Evolutionary conservation across 2,113 vertebrate genomes (phyloP), one percentile per base, ranked within the genome.

Genomic region (Sinocyclocheilus maitianheensis): DNA sequence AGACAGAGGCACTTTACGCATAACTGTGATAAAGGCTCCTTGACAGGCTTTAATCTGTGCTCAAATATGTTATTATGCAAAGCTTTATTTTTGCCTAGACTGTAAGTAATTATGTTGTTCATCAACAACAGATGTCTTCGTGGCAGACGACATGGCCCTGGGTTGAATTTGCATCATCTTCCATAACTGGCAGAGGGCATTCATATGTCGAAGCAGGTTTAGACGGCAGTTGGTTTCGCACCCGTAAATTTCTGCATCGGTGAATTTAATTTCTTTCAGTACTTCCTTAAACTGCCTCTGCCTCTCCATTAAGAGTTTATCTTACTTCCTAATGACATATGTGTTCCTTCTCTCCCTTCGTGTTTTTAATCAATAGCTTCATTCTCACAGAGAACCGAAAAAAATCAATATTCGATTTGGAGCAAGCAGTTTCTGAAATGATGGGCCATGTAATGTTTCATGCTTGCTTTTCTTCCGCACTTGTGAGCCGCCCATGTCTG

Each of bases 331-430:
- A 92, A 91, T 90, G 90, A 90, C 84, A 83, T 86, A 77, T 86
- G 72, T 86, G 87, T 91, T 88, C 80, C 87, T 90, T 86, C 58
- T 37, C 86, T 88, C 86, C 62, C 75, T n/a, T 51, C 63, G 5
- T n/a, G 65, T 77, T 80, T 65, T 71, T 78, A 84, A 86, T 90
- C 85, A 71, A 88, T 88, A 87, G 24, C 48, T 86, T 46, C 77
- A 74, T 77, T 67, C 63, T 58, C 40, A 81, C 18, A 46, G 58
- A 85, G 30, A 37, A 63, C 51, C 4, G 43, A 76, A 83, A 86
- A 67, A 81, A 87, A 46, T 93, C 92, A 90, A 92, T 93, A 92
- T 81, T 87, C 84, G 91, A 89, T 91, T 89, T 90, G 63, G 77
- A 85, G 60, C 85, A 77, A 62, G 53, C 74, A 87, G 81, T 90